Evolutionary conservation across 2,797 vertebrate genomes (phyloP).

Genomic region (Pristis pectinata): DNA sequence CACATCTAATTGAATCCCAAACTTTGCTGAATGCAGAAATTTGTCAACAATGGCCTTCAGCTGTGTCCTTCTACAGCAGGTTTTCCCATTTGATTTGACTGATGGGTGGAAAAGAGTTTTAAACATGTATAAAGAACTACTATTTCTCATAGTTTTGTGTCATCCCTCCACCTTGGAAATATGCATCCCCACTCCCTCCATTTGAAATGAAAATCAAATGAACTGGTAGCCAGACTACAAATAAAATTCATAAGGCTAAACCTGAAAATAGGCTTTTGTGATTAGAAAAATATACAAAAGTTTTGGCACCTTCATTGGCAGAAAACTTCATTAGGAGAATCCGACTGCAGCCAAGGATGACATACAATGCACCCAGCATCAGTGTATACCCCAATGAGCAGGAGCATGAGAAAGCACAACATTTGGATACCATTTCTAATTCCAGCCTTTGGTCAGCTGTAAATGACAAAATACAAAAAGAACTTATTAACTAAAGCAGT

Average conservation of each 20-base stretch:
- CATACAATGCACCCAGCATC: slow-evolving; percentile 70
- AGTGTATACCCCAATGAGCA: slow-evolving; percentile 69
- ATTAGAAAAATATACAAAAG: not conserved
- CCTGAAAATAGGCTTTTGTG: not conserved
- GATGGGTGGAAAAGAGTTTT: no score
- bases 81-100: not conserved
- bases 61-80: not conserved
- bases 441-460: not conserved
- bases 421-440: not conserved
- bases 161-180: not conserved
- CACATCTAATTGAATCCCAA: not conserved
- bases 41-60: not conserved
- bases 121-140: not conserved
- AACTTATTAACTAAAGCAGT: not conserved
- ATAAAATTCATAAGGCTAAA: not conserved
- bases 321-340: slow-evolving; percentile 89
- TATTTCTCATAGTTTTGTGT: not conserved
- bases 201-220: not conserved
- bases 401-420: slow-evolving; percentile 52
- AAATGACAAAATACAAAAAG: not conserved
- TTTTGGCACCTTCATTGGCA: slow-evolving; percentile 72
- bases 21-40: not conserved
- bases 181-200: not conserved
- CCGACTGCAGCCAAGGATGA: slow-evolving; percentile 78
- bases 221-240: not conserved